A percentile compares a stretch with the other conserved stretches of the same genome.
These are phyloP conservation scores for Plutomurus gul DNA, from an alignment of 1,140 invertebrate genomes.

Conservation along the genomic window DNA sequence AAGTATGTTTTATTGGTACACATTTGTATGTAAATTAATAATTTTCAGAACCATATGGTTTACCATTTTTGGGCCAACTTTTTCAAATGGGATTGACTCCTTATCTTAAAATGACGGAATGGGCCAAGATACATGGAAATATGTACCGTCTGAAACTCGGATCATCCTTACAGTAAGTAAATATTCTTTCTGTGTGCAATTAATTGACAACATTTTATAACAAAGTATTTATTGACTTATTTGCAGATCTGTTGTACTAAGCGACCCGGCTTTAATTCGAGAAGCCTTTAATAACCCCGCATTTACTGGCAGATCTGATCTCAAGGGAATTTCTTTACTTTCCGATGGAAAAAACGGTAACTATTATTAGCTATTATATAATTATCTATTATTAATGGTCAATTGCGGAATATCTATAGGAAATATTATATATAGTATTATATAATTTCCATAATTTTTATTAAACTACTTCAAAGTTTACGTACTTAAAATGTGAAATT, in stretches of 20 bases:
- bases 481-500: neutral
- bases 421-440: too few relatives aligned
- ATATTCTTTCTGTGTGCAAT: neutral
- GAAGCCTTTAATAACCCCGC: neutral
- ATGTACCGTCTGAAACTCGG: neutral
- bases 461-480: too few relatives aligned
- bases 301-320: neutral
- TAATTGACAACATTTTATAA: neutral
- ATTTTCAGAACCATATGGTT: neutral
- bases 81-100: neutral
- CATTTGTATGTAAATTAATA: neutral
- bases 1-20: neutral
- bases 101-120: neutral
- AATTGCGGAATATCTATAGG: too few relatives aligned
- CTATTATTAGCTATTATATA: neutral
- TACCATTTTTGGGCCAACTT: neutral
- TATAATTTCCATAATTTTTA: too few relatives aligned
- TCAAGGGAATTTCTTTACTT: neutral
- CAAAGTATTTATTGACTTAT: neutral
- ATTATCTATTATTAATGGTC: neutral
- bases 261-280: neutral
- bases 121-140: neutral
- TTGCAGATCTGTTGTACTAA: neutral
- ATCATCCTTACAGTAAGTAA: neutral
- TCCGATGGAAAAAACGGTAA: slow-evolving; percentile 3